Percentiles rank a stretch among this genome's conserved stretches.
Evolutionary conservation across 2,113 vertebrate genomes (phyloP).

Genomic region (Lepisosteus osseus): DNA sequence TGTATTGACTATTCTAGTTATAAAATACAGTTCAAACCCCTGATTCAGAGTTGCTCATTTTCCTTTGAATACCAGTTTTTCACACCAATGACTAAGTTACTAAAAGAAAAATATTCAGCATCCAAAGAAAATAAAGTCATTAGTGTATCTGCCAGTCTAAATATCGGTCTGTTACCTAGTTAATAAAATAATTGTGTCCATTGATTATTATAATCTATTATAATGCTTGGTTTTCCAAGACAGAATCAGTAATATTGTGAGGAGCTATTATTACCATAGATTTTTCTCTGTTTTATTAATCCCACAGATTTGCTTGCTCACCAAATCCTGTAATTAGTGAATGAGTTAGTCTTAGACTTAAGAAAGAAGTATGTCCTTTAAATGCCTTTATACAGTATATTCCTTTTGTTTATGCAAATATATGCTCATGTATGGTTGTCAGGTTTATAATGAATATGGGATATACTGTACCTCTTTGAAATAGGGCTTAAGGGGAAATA

Average conservation of each 20-base stretch:
- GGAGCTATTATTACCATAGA: background rate
- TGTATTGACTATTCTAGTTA: background rate
- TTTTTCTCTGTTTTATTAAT: background rate
- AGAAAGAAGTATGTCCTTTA: constrained; percentile 7
- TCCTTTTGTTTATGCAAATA: background rate
- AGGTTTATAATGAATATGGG: constrained; percentile 1
- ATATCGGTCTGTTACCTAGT: background rate
- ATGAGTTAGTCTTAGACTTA: background rate
- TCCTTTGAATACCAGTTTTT: no score
- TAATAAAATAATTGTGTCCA: constrained; percentile 16
- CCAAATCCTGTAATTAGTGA: background rate
- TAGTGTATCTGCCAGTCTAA: background rate
- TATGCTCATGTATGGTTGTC: background rate
- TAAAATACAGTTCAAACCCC: background rate
- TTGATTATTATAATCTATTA: background rate
- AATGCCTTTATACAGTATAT: constrained; percentile 2
- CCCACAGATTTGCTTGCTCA: background rate
- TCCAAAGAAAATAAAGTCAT: background rate
- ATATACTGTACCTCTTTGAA: background rate
- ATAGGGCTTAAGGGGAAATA: background rate
- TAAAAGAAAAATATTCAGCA: background rate
- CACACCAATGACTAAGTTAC: background rate
- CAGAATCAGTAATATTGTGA: background rate
- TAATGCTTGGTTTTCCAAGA: background rate
- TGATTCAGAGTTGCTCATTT: background rate